Conservation (phyloP, 2,888 invertebrate species). For the Aleiodes alternator region DNA sequence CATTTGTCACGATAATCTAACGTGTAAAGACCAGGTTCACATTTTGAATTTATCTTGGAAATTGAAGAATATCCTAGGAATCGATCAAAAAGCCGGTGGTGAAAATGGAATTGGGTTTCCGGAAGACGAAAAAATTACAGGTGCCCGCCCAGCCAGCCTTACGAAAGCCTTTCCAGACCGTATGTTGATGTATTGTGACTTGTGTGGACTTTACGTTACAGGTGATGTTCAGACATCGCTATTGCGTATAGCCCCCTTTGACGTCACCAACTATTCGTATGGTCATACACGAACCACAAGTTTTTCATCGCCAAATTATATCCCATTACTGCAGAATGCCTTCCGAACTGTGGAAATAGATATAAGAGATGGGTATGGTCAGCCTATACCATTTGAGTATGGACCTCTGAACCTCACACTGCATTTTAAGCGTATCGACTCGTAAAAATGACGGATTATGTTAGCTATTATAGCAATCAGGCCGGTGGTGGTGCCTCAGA, state of each 20-base stretch:
- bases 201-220: neutral
- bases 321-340: neutral
- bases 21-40: too few relatives aligned
- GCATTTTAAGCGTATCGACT: neutral
- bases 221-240: conserved; percentile 14
- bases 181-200: conserved; percentile 1
- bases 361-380: neutral
- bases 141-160: neutral
- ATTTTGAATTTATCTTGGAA: too few relatives aligned
- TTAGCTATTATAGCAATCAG: too few relatives aligned
- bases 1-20: too few relatives aligned
- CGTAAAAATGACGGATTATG: too few relatives aligned
- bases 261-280: neutral
- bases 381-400: conserved; percentile 5
- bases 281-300: neutral
- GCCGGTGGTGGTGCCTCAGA: too few relatives aligned
- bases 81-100: too few relatives aligned
- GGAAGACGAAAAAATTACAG: too few relatives aligned
- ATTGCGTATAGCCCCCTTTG: neutral
- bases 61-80: too few relatives aligned
- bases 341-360: conserved; percentile 5
- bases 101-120: neutral
- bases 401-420: conserved; percentile 8
- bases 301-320: neutral
- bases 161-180: neutral